phyloP scores from a whole-genome alignment of 2,113 vertebrate genomes.

The Vidua chalybeata region DNA sequence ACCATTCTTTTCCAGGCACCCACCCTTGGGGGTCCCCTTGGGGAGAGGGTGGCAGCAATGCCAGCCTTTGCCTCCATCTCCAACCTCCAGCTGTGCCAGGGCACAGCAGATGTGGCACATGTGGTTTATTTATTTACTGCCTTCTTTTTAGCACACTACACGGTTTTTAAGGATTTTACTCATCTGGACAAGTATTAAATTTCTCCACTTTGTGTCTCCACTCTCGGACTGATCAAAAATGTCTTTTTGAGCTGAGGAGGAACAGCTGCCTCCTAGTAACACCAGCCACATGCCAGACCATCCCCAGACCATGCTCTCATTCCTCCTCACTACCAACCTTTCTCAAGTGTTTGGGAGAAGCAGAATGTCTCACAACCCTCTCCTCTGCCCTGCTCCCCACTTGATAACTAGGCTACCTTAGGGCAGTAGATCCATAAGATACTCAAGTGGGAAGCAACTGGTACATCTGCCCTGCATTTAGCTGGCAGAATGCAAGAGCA shows the following conservation, averaged over 20 bases:
- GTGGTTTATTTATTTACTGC: background rate
- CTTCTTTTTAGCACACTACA: background rate
- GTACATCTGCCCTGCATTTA: background rate
- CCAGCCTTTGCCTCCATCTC: background rate
- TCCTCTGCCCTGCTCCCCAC: background rate
- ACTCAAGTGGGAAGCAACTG: background rate
- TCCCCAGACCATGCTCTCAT: background rate
- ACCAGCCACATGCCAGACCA: background rate
- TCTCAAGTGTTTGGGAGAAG: background rate
- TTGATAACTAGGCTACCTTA: background rate
- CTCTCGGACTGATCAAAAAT: background rate
- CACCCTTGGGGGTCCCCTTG: fast-evolving
- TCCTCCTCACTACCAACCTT: background rate
- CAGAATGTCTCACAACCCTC: background rate
- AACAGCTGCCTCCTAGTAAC: background rate
- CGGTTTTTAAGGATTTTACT: background rate
- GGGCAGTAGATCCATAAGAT: background rate
- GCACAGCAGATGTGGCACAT: background rate
- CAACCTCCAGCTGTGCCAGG: background rate
- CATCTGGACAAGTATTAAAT: background rate
- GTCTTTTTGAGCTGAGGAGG: background rate
- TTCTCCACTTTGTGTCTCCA: background rate
- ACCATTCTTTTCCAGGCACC: background rate
- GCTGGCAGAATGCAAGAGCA: background rate
- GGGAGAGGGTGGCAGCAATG: background rate